Conservation (phyloP, 2,113 vertebrate species). For the Ia io region DNA sequence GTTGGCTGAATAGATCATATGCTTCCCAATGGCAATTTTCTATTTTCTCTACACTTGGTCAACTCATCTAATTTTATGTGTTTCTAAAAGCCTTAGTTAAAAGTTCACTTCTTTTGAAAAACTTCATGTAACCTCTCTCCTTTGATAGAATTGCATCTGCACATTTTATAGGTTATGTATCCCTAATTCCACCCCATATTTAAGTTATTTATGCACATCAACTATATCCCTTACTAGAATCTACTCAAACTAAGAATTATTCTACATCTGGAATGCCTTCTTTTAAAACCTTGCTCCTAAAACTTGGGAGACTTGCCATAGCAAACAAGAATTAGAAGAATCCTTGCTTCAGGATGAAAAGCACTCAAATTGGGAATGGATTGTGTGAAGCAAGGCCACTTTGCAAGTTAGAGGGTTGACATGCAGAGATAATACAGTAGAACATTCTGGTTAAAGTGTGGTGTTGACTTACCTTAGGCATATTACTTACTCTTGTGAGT, state of each 20-base stretch:
- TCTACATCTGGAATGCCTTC: neutral
- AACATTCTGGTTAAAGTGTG: neutral
- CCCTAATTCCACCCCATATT: neutral
- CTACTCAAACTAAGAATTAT: neutral
- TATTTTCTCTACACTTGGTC: neutral
- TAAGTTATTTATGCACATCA: neutral
- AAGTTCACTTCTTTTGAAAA: conserved; percentile 21
- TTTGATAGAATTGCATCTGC: neutral
- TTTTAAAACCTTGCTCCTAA: neutral
- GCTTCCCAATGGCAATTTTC: neutral
- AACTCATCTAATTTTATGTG: neutral
- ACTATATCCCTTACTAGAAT: neutral
- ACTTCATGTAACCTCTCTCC: neutral
- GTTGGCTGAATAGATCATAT: neutral
- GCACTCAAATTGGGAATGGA: neutral
- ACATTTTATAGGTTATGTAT: neutral
- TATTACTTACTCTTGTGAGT: neutral
- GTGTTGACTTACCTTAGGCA: neutral
- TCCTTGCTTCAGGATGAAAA: conserved; percentile 3
- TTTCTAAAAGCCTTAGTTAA: conserved; percentile 8
- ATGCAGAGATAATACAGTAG: neutral
- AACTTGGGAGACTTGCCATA: neutral
- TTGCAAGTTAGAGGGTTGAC: neutral
- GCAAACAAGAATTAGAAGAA: neutral
- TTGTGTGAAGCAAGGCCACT: neutral